Evolutionary conservation across 1,140 invertebrate genomes (phyloP).

Genomic region (Drosophila mojavensis): DNA sequence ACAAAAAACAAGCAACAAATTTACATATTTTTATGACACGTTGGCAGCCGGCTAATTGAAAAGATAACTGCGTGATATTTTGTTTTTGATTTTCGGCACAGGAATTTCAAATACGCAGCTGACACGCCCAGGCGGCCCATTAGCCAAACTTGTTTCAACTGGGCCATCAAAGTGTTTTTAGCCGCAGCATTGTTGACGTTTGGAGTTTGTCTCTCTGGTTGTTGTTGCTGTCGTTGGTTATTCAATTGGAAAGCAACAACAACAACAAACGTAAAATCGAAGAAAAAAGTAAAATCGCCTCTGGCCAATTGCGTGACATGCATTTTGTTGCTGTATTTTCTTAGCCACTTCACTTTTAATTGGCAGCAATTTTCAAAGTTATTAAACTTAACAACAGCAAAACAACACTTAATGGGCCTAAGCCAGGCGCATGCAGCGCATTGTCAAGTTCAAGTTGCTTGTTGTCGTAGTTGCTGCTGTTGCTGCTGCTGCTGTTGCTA

Average conservation of each 20-base stretch:
- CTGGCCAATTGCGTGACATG: constrained; percentile 66
- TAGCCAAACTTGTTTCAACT: constrained; percentile 54
- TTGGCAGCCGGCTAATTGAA: constrained; percentile 40
- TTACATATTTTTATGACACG: constrained; percentile 4
- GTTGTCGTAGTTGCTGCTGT: not conserved
- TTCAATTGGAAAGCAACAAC: constrained; percentile 55
- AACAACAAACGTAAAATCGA: not conserved
- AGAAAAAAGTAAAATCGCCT: constrained; percentile 13
- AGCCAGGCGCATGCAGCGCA: constrained; percentile 42
- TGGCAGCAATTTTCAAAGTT: constrained; percentile 71
- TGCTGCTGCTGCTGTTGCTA: not conserved
- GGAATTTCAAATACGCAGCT: constrained; percentile 57
- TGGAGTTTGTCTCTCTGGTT: not conserved
- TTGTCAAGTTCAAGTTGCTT: constrained; percentile 77
- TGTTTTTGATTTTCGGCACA: constrained; percentile 32
- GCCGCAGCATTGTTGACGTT: constrained; percentile 34
- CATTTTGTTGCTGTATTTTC: constrained; percentile 65
- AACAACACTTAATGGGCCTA: constrained; percentile 65
- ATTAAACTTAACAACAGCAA: constrained; percentile 72
- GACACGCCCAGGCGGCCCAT: constrained; percentile 54
- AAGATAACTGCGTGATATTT: constrained; percentile 17
- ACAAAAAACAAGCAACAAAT: constrained; percentile 1
- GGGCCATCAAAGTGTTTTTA: constrained; percentile 45
- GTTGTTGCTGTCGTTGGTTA: constrained; percentile 59
- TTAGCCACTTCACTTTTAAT: constrained; percentile 59